Evolutionary conservation across 1,140 invertebrate genomes (phyloP).

Genomic region (Acromyrmex echinatior): DNA sequence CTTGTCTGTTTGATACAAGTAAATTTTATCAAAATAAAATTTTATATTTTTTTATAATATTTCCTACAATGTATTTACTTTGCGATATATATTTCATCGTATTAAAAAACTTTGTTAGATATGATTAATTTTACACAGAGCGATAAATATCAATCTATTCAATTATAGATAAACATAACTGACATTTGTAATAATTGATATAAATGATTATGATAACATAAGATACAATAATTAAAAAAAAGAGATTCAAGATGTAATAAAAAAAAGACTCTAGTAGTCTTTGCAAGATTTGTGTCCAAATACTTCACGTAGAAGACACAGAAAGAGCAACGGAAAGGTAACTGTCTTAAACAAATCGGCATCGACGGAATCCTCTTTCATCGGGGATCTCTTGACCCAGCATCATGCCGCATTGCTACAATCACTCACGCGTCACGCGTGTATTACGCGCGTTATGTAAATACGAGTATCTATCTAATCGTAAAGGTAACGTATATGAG

Average conservation of each 20-base stretch:
- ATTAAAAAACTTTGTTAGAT: background rate
- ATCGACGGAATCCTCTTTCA: background rate
- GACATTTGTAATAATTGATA: background rate
- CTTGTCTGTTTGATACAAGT: background rate
- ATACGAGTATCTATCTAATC: conserved; percentile 8
- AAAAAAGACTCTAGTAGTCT: background rate
- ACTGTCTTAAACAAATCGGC: background rate
- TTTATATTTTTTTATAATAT: background rate
- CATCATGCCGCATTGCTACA: background rate
- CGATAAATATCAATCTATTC: background rate
- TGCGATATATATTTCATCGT: background rate
- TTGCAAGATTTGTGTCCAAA: background rate
- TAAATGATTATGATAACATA: background rate
- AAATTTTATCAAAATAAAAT: background rate
- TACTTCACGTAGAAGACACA: background rate
- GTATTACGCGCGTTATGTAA: conserved; percentile 49
- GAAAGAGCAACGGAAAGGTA: background rate
- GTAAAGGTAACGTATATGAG: conserved; percentile 5
- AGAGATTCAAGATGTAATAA: background rate
- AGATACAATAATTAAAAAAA: background rate
- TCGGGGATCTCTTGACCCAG: background rate
- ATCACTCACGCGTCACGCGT: conserved; percentile 25
- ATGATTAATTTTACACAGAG: background rate
- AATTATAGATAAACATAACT: background rate
- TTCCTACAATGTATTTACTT: background rate